Percentiles rank a stretch among this genome's conserved stretches.
Conservation (phyloP, 2,888 invertebrate species). For the Emmelina monodactyla region DNA sequence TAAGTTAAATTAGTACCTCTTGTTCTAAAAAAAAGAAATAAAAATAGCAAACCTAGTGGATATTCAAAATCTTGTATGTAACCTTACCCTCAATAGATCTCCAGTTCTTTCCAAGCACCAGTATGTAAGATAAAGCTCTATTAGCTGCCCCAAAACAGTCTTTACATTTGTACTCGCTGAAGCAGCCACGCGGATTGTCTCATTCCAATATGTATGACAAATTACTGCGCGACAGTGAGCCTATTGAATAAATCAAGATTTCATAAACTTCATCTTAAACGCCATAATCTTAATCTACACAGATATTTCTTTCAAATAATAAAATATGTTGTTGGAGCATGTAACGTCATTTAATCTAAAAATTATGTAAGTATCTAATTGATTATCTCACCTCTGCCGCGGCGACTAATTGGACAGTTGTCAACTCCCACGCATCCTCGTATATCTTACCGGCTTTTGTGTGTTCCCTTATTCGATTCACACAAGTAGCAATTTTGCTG, state of each 20-base stretch:
- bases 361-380: too few species aligned
- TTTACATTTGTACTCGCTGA: slow-evolving; percentile 67
- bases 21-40: background rate
- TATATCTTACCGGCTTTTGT: slow-evolving; percentile 67
- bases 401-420: slow-evolving; percentile 79
- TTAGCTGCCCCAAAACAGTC: slow-evolving; percentile 72
- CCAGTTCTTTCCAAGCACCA: slow-evolving; percentile 79
- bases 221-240: slow-evolving; percentile 84
- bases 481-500: slow-evolving; percentile 74
- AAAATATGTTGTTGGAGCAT: too few species aligned
- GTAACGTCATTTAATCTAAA: too few species aligned
- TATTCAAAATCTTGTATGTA: background rate
- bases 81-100: slow-evolving; percentile 77
- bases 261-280: too few species aligned
- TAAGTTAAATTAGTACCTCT: background rate
- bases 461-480: slow-evolving; percentile 70
- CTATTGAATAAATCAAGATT: slow-evolving; percentile 64
- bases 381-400: slow-evolving; percentile 90
- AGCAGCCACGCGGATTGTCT: slow-evolving; percentile 48
- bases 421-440: slow-evolving; percentile 85
- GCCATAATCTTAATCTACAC: background rate
- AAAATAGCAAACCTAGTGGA: background rate
- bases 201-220: slow-evolving; percentile 72
- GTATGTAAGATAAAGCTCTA: slow-evolving; percentile 77
- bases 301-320: too few species aligned